Evolutionary conservation across 2,797 vertebrate species (phyloP), one percentile per base, ranked within the genome.

Genomic region (Phrynocephalus vlangalii): DNA sequence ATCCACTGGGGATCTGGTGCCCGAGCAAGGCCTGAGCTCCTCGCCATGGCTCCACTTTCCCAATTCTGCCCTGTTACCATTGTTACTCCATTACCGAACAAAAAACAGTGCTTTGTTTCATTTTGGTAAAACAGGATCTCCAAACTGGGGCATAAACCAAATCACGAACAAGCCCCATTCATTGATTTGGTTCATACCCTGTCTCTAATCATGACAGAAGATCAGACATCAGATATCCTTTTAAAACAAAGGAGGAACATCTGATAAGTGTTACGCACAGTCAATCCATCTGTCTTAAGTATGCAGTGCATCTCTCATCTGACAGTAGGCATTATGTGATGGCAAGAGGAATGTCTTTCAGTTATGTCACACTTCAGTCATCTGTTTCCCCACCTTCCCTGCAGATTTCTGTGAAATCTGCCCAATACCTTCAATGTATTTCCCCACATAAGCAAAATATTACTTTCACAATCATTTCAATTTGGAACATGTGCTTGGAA

Each of bases 381-480:
- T 63, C 8, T 66, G 20, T 50, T 20, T 30, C 20, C 50, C 22
- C 33, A 38, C 56, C 8, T 70, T 81, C 48, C 73, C 68, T 84
- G 48, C 70, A 81, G 33, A 33, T 33, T 33, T 33, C 33, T 33
- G 33, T 33, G 33, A 33, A 33, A 33, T 33, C 33, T 33, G 1
- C 33, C 33, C 33, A 33, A 33, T 33, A 33, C 33, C 33, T 33
- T 33, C 33, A 33, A 33, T 33, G 33, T 33, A 84, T 68, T 24
- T 60, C 75, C 63, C 44, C 83, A 84, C n/a, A 38, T 63, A 79
- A 80, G 10, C 67, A 81, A 84, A 75, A 67, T 81, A 76, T 80
- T 85, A 81, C 67, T 88, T 88, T 77, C 48, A 60, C 72, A 81
- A 85, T 79, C 7, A 72, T 84, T 63, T 63, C 71, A 67, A 56